Evolutionary conservation across 1,140 invertebrate genomes (phyloP), one percentile per base, ranked within the genome.

Genomic region (Leptinotarsa lineolata): DNA sequence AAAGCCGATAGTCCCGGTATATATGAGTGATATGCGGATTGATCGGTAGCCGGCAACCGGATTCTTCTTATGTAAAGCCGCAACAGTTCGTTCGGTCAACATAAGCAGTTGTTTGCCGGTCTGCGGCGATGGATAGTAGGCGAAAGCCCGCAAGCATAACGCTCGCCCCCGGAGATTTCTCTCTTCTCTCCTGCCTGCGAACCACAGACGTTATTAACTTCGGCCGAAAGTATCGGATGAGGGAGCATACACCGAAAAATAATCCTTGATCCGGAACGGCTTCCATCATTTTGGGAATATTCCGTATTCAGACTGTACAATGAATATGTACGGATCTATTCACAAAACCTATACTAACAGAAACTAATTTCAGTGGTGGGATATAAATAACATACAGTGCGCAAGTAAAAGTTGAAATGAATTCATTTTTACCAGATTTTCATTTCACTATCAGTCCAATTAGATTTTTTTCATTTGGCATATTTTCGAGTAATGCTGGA

Each of bases 51-150:
- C 15, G 65, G 66, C 65, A 69, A 45, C 65, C 70, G 74, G 69
- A 67, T 71, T 66, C 66, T 75, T 75, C 70, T 72, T 68, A 72
- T 75, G 74, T 70, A 75, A 75, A 75, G 74, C 74, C 70, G 70
- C 75, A 77, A 21, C 21, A 73, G 63, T 72, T 67, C 15, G 48
- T 15, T 54, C 54, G 72, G 72, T 77, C 72, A 77, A 77, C 72
- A 77, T 77, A 68, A 76, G 74, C 76, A 77, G 76, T 76, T 77
- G 76, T 77, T 77, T 77, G 76, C 71, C 66, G 74, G 76, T 73
- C 74, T 77, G 74, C 70, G 76, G 76, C 20, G 68, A 48, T n/a
- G 30, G 44, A 18, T 54, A 15, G 48, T 16, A 54, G 48, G 48
- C 15, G 48, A 54, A 54, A 16, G 48, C 48, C 48, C 48, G 48